Base-by-base conservation (phyloP, 2,888 invertebrate species). In the Euzophera pinguis region DNA sequence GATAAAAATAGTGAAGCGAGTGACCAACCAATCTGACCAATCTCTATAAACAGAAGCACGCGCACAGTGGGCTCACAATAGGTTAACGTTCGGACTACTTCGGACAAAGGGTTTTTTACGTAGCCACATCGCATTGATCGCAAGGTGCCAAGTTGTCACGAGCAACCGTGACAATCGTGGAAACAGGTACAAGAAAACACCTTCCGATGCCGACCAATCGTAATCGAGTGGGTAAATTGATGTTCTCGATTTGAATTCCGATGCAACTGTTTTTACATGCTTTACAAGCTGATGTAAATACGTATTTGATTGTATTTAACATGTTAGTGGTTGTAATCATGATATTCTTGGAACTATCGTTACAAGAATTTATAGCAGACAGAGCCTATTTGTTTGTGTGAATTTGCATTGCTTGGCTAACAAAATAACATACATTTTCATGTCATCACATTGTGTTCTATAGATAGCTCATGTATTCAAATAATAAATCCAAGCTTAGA, bases 71-170 rank as follows among this genome's bases (percentile, higher is more conserved):
- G 55, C 55, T 63, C 22, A 22, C 70, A 75, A 73, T 75, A 73
- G 67, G 61, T 57, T 56, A 48, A 64, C 45, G 45, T 45, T 45
- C 45, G 43, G 43, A 29, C 27, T 43, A 43, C 72, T 68, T 72
- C 75, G 77, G 69, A 79, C 75, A 77, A 75, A 59, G 32, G 8
- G 62, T 60, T 64, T 62, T 71, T 73, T 67, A 64, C 58, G 65
- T 60, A 41, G 56, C 62, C 52, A 67, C 69, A 65, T 68, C 62
- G 61, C 57, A 58, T 52, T 59, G 63, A 65, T 71, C 64, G 76
- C 75, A 79, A 79, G 81, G 81, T 76, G 74, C 58, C 59, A 67
- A 69, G 64, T 68, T 72, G 78, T 76, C 76, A 76, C 76, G 76
- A 73, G 66, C 66, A 54, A 61, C 56, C 70, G 65, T 73, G 68